Evolutionary conservation across 1,140 invertebrate species (phyloP), one percentile per base, ranked within the genome.

Genomic region (Delia radicum): DNA sequence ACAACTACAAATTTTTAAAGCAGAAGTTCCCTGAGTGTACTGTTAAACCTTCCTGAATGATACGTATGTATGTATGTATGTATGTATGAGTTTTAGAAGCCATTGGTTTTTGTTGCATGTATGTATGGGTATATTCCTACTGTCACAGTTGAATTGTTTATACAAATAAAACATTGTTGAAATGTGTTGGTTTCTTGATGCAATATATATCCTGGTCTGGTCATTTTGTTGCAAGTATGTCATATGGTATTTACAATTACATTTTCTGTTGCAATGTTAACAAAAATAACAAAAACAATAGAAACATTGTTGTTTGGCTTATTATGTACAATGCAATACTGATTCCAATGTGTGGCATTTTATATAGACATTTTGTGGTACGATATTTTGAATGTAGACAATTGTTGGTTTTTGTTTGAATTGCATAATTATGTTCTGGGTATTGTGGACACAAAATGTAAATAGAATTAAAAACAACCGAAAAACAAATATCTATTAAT

Each of bases 81-180:
- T n/a, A n/a, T n/a, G n/a, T n/a, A n/a, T n/a, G n/a, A n/a, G n/a
- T n/a, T 48, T 48, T 48, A n/a, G 46, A n/a, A 48, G 46, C 18
- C 15, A 48, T 48, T 48, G 15, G 42, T n/a, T 48, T 2, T 1
- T 37, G 1, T 37, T n/a, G n/a, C n/a, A n/a, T n/a, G n/a, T n/a
- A n/a, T n/a, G n/a, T n/a, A n/a, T n/a, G n/a, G n/a, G n/a, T 55
- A 5, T 55, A 18, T 8, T 24, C n/a, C 48, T 24, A 55, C 21
- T 55, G 48, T 18, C 48, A 55, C 48, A 55, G 48, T 55, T 55
- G 48, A 55, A 55, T 55, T 55, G 48, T 55, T 55, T 55, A 55
- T 8, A 55, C 48, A 55, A 55, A 55, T 55, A 55, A 55, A 55
- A 55, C 48, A 55, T 55, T 55, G 48, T 55, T 55, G 48, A 55